A percentile compares a stretch with the other conserved stretches of the same genome.
Conservation (phyloP, 2,797 vertebrate genomes). For the Monodelphis domestica region DNA sequence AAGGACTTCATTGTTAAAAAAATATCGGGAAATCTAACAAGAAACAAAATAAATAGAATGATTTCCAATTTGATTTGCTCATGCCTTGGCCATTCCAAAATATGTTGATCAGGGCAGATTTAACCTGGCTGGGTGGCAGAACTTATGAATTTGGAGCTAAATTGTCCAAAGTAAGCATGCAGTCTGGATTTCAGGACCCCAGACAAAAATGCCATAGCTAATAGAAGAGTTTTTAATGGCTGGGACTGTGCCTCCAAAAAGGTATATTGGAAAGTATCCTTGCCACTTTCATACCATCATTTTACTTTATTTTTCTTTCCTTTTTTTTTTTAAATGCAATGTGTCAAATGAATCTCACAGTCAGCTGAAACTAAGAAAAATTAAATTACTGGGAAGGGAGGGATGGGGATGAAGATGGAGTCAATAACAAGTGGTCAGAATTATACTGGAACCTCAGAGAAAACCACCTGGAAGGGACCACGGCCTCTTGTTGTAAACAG, state of each 20-base stretch:
- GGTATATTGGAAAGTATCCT: slow-evolving; percentile 73
- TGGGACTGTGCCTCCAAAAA: slow-evolving; percentile 47
- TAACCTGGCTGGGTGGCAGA: background rate
- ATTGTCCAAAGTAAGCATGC: background rate
- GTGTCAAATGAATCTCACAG: slow-evolving; percentile 14
- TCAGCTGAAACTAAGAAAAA: background rate
- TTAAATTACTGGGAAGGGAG: background rate
- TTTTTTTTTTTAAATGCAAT: background rate
- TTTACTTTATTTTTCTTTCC: background rate
- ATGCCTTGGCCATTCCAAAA: background rate
- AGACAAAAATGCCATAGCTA: background rate
- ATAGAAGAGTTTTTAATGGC: background rate
- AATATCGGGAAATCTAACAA: background rate
- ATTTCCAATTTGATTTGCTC: background rate
- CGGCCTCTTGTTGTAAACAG: background rate
- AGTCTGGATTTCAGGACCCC: background rate
- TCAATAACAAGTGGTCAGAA: background rate
- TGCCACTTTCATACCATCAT: slow-evolving; percentile 66
- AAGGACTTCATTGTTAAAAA: slow-evolving; percentile 50
- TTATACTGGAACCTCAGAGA: accelerated
- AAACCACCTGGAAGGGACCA: background rate
- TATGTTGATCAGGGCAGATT: background rate
- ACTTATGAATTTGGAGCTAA: background rate
- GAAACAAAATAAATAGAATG: background rate
- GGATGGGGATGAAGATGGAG: background rate